Conservation (phyloP, 2,888 invertebrate genomes). For the Acrobasis repandana region DNA sequence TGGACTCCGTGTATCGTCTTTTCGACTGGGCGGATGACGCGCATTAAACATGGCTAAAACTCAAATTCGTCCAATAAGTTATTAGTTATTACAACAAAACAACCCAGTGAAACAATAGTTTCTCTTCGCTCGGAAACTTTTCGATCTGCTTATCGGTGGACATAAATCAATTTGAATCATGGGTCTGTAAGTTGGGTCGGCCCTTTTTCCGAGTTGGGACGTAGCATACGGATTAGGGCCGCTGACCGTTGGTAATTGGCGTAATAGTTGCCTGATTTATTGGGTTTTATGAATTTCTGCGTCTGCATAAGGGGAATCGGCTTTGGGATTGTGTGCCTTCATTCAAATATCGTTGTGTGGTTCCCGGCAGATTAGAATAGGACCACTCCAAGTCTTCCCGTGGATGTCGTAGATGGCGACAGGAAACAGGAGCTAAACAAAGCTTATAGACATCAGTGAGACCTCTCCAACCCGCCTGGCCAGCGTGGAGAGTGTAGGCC, state of each 20-base stretch:
- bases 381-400: too few species aligned
- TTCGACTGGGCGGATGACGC: background rate
- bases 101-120: constrained; percentile 60
- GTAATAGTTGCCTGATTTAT: constrained; percentile 77
- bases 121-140: constrained; percentile 49
- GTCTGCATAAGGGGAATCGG: constrained; percentile 17
- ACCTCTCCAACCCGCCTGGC: too few species aligned
- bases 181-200: constrained; percentile 65
- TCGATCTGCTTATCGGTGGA: constrained; percentile 69
- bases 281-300: constrained; percentile 41
- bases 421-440: too few species aligned
- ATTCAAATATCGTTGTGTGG: background rate
- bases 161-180: constrained; percentile 80
- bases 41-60: constrained; percentile 46
- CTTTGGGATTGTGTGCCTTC: background rate
- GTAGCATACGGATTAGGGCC: constrained; percentile 64
- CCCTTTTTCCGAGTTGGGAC: constrained; percentile 70
- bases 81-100: constrained; percentile 70
- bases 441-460: too few species aligned
- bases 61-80: constrained; percentile 58
- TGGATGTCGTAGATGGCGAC: too few species aligned
- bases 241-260: constrained; percentile 77
- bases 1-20: too few species aligned
- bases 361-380: too few species aligned
- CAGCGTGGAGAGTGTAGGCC: too few species aligned